Evolutionary conservation across 1,140 invertebrate genomes (phyloP), one percentile per base, ranked within the genome.

Genomic region (Bombus vancouverensis): DNA sequence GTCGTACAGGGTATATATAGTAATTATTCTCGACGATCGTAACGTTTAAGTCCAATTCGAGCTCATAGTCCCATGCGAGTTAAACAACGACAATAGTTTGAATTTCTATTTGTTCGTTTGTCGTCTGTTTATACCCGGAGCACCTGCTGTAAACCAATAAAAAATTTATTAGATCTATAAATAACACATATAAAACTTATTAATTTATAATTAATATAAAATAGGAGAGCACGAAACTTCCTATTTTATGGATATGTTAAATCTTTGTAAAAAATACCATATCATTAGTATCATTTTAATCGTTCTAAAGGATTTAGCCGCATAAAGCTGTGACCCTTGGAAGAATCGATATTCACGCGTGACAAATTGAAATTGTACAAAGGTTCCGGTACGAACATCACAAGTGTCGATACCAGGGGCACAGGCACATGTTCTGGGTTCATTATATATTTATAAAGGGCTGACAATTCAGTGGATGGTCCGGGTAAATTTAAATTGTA

Each of bases 401-500:
- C 1, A 9, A n/a, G 2, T 0, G 0, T 0, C 12, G 0, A 13
- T 3, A 13, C 2, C 0, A 32, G 18, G 1, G 1, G 1, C 5
- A n/a, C 37, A 42, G 15, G 12, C 3, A n/a, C 34, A 42, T 34
- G 65, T 68, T 15, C 59, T 42, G 72, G 32, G 34, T 72, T 68
- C 47, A 75, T 87, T 80, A 75, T 6, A 32, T 75, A 85, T 87
- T 83, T 83, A 78, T 83, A 83, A 83, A 77, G 65, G 57, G 37
- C 44, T 77, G 68, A 34, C 81, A 44, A 82, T 82, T 57, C 75
- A 78, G 28, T 59, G 74, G 44, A 44, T 86, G 62, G 42, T 81
- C 70, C 34, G 39, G 37, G 32, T 71, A 47, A 65, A 87, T 86
- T 82, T 88, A 37, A 88, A 83, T 88, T 83, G 77, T 86, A 88